phyloP scores from a whole-genome alignment of 2,113 vertebrate genomes.

The Perca fluviatilis region DNA sequence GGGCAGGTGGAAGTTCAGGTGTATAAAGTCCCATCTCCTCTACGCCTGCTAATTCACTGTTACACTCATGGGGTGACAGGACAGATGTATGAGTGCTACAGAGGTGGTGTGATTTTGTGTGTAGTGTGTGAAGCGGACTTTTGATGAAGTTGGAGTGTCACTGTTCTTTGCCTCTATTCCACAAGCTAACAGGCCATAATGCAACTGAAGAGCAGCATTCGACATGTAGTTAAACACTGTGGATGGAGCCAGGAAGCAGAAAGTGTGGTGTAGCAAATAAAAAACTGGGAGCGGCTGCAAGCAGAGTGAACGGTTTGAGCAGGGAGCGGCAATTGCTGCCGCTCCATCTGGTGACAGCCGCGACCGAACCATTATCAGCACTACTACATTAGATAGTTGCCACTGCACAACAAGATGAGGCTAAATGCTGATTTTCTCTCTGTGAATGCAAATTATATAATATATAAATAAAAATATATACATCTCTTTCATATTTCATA shows the following conservation, averaged over 20 bases:
- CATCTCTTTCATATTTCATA: not conserved
- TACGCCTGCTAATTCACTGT: not conserved
- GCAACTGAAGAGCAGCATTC: constrained; percentile 31
- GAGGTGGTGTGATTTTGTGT: constrained; percentile 24
- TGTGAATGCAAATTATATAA: not conserved
- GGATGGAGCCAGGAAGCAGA: constrained; percentile 12
- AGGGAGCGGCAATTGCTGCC: not conserved
- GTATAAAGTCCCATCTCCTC: constrained; percentile 7
- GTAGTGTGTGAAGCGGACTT: constrained; percentile 12
- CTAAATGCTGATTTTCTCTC: constrained; percentile 2
- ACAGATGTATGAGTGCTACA: not conserved
- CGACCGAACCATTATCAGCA: not conserved
- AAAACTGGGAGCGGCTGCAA: not conserved
- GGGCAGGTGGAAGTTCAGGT: not conserved
- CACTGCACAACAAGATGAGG: not conserved
- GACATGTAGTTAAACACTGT: constrained; percentile 8
- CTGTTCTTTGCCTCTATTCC: not conserved
- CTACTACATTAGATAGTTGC: not conserved
- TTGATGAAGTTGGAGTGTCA: constrained; percentile 11
- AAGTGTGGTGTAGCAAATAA: constrained; percentile 21
- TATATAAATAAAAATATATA: too few species aligned
- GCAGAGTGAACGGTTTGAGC: constrained; percentile 16
- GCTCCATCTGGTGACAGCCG: not conserved
- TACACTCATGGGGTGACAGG: constrained; percentile 5
- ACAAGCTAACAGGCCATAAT: constrained; percentile 17